A percentile compares a stretch with the other conserved stretches of the same genome.
Evolutionary conservation across 2,113 vertebrate species (phyloP).

Genomic region (Pimephales promelas): DNA sequence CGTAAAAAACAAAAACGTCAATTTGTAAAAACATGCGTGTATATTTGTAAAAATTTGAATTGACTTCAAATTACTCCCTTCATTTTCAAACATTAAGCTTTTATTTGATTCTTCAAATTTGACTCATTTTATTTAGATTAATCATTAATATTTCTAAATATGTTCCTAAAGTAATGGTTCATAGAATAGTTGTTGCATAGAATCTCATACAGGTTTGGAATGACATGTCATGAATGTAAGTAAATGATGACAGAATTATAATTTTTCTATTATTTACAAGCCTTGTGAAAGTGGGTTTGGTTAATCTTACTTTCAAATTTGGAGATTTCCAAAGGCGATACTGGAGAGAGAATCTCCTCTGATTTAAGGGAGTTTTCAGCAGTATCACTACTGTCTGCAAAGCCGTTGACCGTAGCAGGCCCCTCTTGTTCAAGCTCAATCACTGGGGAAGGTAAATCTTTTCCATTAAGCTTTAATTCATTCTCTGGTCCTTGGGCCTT

Average conservation of each 20-base stretch:
- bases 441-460: constrained; percentile 51
- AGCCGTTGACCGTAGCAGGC: not conserved
- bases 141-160: not conserved
- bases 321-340: constrained; percentile 63
- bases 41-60: too few relatives aligned
- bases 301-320: constrained; percentile 84
- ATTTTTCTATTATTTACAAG: not conserved
- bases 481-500: constrained; percentile 34
- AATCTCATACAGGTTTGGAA: too few relatives aligned
- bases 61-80: too few relatives aligned
- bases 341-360: constrained; percentile 54
- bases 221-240: not conserved
- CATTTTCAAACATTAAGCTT: not conserved
- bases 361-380: constrained; percentile 29
- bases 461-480: constrained; percentile 39
- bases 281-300: not conserved
- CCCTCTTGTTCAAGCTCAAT: constrained; percentile 58
- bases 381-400: constrained; percentile 32
- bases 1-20: too few relatives aligned
- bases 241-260: not conserved
- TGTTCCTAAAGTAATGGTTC: not conserved
- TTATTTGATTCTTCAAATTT: not conserved
- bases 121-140: not conserved
- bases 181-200: too few relatives aligned
- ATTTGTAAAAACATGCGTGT: too few relatives aligned